Base-by-base conservation (phyloP, 1,140 invertebrate species). In the Drosophila athabasca region DNA sequence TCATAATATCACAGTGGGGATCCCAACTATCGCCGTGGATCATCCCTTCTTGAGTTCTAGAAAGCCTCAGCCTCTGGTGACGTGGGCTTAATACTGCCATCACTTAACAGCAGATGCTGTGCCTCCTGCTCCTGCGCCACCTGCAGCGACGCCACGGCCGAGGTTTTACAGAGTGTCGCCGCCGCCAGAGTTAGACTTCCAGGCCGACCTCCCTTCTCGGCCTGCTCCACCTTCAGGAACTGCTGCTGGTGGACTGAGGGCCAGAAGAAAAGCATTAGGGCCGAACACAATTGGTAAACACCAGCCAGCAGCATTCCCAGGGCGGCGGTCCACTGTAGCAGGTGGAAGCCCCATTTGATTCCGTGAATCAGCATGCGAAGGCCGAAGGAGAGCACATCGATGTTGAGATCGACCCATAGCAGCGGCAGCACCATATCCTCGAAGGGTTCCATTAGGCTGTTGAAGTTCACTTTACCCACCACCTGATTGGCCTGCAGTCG, bases 401-500 rank as follows among this genome's bases (percentile, higher is more conserved):
- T 84, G 39, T 73, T 87, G 19, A 96, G 90, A 90, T 95, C 94
- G 0, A 93, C 88, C 94, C 95, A 95, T 4, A 95, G 93, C 11
- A 96, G 84, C 0, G 95, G 95, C 31, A 96, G 48, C 0, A 93
- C 92, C 22, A 95, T 79, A 52, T 93, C 92, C 68, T 95, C 94
- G 76, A 95, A 96, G 11, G 91, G 90, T 2, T 75, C 84, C 22
- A 94, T 93, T 44, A 92, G 90, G 0, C 79, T 69, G 77, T 94
- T 95, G 55, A 93, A 94, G 11, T 73, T 91, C 0, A 94, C 93
- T 7, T 94, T 81, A 4, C 93, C 90, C 71, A 95, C 93, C 2
- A 95, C 91, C n/a, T 96, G 90, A 89, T 95, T 96, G 31, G 95
- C 92, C 90, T 96, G 95, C 17, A 96, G 78, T 13, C 93, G 93